phyloP scores from a whole-genome alignment of 2,113 vertebrate species.

The Microcebus tavaratra region DNA sequence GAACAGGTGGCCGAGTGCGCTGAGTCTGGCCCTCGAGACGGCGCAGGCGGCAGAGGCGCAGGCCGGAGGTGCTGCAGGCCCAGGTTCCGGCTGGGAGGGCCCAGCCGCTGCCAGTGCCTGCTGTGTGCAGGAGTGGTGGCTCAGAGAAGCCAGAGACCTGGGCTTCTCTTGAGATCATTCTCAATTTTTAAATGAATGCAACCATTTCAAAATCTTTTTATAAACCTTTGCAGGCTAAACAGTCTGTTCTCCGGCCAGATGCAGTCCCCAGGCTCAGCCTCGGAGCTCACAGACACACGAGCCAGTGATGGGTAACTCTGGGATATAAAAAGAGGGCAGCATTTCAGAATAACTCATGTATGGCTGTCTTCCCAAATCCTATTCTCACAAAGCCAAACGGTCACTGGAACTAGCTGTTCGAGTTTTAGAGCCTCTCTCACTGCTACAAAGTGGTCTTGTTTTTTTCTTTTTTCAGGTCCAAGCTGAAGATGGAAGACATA shows the following conservation, averaged over 20 bases:
- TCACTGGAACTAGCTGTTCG: not conserved
- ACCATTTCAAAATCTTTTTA: not conserved
- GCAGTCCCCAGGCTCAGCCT: not conserved
- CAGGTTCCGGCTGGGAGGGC: not conserved
- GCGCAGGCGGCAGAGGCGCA: too few species aligned
- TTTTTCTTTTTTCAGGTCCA: slow-evolving; percentile 88
- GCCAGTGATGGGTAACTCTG: not conserved
- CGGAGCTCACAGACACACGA: rapidly evolving
- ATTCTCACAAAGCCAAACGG: not conserved
- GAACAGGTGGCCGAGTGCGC: rapidly evolving
- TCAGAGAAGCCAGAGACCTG: not conserved
- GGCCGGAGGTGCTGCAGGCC: not conserved
- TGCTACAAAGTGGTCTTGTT: not conserved
- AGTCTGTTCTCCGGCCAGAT: not conserved
- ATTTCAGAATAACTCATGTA: not conserved
- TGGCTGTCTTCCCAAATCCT: not conserved
- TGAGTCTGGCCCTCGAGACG: not conserved
- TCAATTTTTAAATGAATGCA: not conserved
- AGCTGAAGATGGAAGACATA: slow-evolving; percentile 99
- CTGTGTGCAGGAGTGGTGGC: not conserved
- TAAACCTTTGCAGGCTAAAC: not conserved
- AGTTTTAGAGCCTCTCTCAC: not conserved
- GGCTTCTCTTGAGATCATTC: not conserved
- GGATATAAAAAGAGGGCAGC: not conserved
- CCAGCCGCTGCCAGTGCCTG: too few species aligned